Conservation (phyloP, 2,888 invertebrate genomes). For the Colletes collaris region DNA sequence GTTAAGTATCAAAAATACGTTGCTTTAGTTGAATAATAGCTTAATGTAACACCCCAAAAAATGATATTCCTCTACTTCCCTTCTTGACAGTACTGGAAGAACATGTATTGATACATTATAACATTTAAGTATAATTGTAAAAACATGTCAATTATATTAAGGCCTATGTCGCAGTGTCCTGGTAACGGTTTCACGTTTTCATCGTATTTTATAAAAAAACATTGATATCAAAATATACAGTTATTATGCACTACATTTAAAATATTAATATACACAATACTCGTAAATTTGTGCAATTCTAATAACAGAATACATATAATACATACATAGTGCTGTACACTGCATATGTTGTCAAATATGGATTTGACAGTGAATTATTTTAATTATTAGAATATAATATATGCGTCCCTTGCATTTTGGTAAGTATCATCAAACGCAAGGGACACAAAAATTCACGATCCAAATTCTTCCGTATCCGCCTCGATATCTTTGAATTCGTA, state of each 20-base stretch:
- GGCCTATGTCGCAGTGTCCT: constrained; percentile 4
- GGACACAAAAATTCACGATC: constrained; percentile 88
- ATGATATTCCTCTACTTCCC: constrained; percentile 2
- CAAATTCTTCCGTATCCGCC: constrained; percentile 94
- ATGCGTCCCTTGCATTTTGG: constrained; percentile 50
- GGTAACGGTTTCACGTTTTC: constrained; percentile 6
- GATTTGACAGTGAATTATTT: constrained; percentile 7
- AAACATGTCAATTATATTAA: constrained; percentile 6
- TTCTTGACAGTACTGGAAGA: constrained; percentile 26
- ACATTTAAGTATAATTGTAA: constrained; percentile 27
- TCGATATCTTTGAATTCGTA: constrained; percentile 95
- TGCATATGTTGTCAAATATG: constrained; percentile 3
- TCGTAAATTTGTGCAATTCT: constrained; percentile 19
- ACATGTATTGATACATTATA: constrained; percentile 12
- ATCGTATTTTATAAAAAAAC: constrained; percentile 46
- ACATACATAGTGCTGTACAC: constrained; percentile 23
- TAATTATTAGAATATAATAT: constrained; percentile 25
- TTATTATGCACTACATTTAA: constrained; percentile 35
- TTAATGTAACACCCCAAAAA: constrained; percentile 17
- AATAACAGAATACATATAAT: constrained; percentile 26
- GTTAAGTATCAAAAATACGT: constrained; percentile 42
- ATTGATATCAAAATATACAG: constrained; percentile 67
- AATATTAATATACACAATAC: constrained; percentile 39
- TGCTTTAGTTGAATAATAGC: constrained; percentile 3
- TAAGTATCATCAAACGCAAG: constrained; percentile 54